Evolutionary conservation across 2,113 vertebrate genomes (phyloP).

Genomic region (Paraplagusia blochii): DNA sequence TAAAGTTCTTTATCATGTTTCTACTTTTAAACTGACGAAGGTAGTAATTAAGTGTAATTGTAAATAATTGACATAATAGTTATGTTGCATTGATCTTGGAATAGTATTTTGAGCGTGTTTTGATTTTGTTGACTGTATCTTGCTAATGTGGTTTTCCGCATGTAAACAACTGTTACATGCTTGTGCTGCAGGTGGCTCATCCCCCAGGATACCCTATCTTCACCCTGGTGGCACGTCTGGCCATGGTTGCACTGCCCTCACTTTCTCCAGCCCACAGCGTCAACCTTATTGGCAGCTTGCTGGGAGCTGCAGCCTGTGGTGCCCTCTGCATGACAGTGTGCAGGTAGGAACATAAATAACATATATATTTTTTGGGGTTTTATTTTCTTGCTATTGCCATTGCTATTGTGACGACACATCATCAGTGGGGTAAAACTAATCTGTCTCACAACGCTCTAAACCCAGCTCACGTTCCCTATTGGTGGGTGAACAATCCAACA

Average conservation of each 20-base stretch:
- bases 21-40: too few species aligned
- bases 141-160: conserved; percentile 12
- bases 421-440: too few species aligned
- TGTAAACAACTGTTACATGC: too few species aligned
- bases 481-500: too few species aligned
- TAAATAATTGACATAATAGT: too few species aligned
- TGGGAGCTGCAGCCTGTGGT: conserved; percentile 85
- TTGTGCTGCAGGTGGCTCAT: conserved; percentile 84
- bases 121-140: background rate
- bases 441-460: too few species aligned
- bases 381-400: too few species aligned
- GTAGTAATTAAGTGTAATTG: too few species aligned
- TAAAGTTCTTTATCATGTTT: background rate
- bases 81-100: too few species aligned
- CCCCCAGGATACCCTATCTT: conserved; percentile 96
- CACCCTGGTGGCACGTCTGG: conserved; percentile 83
- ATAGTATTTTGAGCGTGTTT: background rate
- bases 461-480: too few species aligned
- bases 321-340: conserved; percentile 86
- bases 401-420: too few species aligned
- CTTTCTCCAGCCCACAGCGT: conserved; percentile 85
- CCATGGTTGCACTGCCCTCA: conserved; percentile 73
- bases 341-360: conserved; percentile 81
- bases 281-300: conserved; percentile 83
- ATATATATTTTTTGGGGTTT: too few species aligned